Conservation (phyloP, 1,140 invertebrate species). For the Zaprionus camerounensis region DNA sequence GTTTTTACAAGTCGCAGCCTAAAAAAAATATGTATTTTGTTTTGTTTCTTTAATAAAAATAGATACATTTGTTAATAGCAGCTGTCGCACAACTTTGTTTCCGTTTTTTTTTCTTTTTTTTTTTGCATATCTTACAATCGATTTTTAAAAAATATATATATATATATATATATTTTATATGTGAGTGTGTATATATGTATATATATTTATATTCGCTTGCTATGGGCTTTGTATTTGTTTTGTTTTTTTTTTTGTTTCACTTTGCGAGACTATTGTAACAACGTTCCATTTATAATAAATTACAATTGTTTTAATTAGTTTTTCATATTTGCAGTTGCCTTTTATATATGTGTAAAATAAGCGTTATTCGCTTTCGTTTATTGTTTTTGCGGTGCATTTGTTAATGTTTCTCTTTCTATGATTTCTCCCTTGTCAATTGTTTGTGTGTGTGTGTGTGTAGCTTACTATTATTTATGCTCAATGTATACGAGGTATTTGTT, state of each 20-base stretch:
- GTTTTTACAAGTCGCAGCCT: constrained; percentile 38
- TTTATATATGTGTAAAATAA: constrained; percentile 53
- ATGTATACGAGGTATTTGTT: constrained; percentile 65
- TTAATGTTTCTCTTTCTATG: constrained; percentile 20
- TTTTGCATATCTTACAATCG: constrained; percentile 51
- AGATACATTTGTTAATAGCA: constrained; percentile 50
- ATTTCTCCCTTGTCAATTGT: constrained; percentile 1
- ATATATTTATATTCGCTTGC: constrained; percentile 4
- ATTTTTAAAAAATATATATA: constrained; percentile 51
- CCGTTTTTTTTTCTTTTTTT: constrained; percentile 1
- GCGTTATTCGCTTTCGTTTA: constrained; percentile 51
- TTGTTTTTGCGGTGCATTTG: constrained; percentile 32
- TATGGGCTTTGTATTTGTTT: constrained; percentile 22
- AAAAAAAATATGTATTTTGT: constrained; percentile 27
- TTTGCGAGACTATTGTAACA: constrained; percentile 55
- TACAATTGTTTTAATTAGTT: constrained; percentile 38
- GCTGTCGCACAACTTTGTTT: constrained; percentile 46
- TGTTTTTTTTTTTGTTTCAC: constrained; percentile 7
- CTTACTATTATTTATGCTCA: constrained; percentile 51
- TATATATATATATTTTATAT: constrained; percentile 41
- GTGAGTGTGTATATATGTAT: constrained; percentile 17
- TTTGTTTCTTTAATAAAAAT: constrained; percentile 42
- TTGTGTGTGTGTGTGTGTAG: constrained; percentile 15
- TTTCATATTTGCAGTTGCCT: constrained; percentile 31
- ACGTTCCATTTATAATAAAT: constrained; percentile 46